Evolutionary conservation across 2,797 vertebrate genomes (phyloP).

Genomic region (Enteromius anoplus): DNA sequence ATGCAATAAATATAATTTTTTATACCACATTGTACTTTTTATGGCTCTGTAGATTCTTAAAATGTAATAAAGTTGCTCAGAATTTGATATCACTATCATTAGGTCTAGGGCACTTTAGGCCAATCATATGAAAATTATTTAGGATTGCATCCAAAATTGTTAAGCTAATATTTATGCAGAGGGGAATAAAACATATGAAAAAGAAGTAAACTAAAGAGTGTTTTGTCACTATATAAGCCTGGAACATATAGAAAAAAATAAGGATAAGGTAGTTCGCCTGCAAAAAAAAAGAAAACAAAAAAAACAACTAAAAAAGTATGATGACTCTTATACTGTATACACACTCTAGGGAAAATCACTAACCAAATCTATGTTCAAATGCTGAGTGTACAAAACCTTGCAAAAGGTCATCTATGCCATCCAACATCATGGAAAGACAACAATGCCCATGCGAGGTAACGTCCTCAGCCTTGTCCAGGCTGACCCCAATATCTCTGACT

Average conservation of each 20-base stretch:
- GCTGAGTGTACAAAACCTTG: neutral
- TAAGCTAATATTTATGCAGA: neutral
- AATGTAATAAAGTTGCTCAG: neutral
- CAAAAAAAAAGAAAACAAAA: neutral
- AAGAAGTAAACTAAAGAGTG: neutral
- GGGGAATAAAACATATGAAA: neutral
- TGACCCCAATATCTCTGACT: constrained; percentile 48
- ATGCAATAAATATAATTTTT: neutral
- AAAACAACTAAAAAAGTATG: too few species aligned
- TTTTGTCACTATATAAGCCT: neutral
- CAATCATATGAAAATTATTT: too few species aligned
- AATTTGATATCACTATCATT: neutral
- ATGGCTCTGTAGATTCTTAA: neutral
- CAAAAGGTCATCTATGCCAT: neutral
- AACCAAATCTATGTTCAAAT: neutral
- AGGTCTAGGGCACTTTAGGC: neutral
- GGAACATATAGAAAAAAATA: neutral
- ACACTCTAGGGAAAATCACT: neutral
- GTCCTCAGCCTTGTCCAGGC: constrained; percentile 43
- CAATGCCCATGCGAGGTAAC: constrained; percentile 23
- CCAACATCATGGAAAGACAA: constrained; percentile 20
- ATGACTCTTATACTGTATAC: neutral
- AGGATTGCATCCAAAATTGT: neutral
- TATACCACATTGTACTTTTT: neutral
- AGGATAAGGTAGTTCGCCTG: neutral